phyloP scores from a whole-genome alignment of 2,888 invertebrate genomes.

The Noctua comes region DNA sequence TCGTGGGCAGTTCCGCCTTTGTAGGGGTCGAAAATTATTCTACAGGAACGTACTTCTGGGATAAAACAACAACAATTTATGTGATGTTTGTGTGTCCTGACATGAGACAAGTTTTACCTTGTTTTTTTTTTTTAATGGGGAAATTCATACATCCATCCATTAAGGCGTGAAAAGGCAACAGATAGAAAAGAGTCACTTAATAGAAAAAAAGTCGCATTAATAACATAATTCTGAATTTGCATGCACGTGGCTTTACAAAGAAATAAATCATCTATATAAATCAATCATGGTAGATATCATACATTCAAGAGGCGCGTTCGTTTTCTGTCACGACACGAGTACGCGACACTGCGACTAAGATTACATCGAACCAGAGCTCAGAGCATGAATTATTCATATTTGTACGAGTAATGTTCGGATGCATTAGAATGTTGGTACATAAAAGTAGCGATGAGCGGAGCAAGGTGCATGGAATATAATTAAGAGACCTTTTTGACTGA shows the following conservation, averaged over 20 bases:
- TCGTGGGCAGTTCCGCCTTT: neutral
- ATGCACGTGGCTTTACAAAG: conserved; percentile 1
- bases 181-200: neutral
- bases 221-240: neutral
- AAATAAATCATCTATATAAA: conserved; percentile 29
- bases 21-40: neutral
- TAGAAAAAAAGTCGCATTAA: no score
- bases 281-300: conserved; percentile 28
- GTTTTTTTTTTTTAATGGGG: neutral
- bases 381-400: conserved; percentile 55
- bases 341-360: conserved; percentile 31
- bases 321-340: conserved; percentile 47
- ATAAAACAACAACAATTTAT: neutral
- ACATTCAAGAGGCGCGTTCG: conserved; percentile 41
- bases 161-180: neutral
- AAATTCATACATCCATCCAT: no score
- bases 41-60: neutral
- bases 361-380: conserved; percentile 37
- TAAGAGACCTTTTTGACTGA: neutral
- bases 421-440: conserved; percentile 50
- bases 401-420: conserved; percentile 39
- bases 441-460: conserved; percentile 25
- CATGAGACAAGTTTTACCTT: neutral
- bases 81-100: neutral
- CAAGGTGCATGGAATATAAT: neutral